Percentiles rank a stretch among this genome's conserved stretches.
These are phyloP conservation scores for Triops longicaudatus DNA, from an alignment of 1,140 invertebrate species.

Conservation along the genomic window DNA sequence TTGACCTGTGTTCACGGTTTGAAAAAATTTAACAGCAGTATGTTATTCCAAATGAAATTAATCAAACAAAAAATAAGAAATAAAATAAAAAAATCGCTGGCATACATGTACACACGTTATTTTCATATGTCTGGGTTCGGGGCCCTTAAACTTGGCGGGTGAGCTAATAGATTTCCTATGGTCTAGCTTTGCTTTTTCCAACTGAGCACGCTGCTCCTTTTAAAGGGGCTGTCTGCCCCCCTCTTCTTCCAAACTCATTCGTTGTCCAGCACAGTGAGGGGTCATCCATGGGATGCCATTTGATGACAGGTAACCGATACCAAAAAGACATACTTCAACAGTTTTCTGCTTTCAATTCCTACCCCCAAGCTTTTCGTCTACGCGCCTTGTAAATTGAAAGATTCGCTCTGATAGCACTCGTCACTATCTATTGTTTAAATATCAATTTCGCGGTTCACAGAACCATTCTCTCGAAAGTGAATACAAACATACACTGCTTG, in stretches of 20 bases:
- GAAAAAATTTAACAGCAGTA: no score
- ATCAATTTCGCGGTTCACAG: no score
- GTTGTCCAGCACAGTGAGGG: background rate
- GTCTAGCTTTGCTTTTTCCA: background rate
- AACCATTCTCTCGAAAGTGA: no score
- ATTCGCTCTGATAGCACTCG: no score
- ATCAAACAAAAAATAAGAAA: background rate
- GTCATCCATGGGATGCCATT: slow-evolving; percentile 11
- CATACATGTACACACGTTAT: background rate
- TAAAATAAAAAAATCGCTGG: background rate
- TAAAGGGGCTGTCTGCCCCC: background rate
- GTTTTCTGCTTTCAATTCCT: background rate
- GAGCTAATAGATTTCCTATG: slow-evolving; percentile 12
- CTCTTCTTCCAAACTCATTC: background rate
- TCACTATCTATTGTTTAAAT: no score
- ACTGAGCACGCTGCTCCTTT: background rate
- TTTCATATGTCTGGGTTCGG: background rate
- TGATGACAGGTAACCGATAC: slow-evolving; percentile 1
- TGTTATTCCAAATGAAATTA: no score
- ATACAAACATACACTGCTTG: no score
- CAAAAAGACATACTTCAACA: background rate
- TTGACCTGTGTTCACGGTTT: no score
- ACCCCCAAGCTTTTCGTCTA: background rate
- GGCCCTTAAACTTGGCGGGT: background rate
- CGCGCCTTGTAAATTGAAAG: slow-evolving; percentile 18